Base-by-base conservation (phyloP, 1,140 invertebrate species). In the Drosophila hydei region DNA sequence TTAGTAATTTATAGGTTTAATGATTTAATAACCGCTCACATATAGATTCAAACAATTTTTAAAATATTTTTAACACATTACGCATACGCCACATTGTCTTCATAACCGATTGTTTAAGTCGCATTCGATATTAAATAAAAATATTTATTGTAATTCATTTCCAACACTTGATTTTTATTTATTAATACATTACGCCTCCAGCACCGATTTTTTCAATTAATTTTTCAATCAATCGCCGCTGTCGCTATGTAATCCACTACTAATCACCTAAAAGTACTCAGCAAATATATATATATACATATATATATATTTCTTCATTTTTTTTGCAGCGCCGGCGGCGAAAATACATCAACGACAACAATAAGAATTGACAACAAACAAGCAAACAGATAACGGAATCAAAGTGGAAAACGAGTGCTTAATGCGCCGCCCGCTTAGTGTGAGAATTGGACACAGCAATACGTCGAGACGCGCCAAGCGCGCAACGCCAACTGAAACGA, bases 401-500 rank as follows among this genome's bases (percentile, higher is more conserved):
- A 25, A 48, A 63, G 38, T 48, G 67, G 33, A 42, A 27, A 33
- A 33, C 40, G 59, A 69, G 30, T 59, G 12, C 27, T 36, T 43
- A 58, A 64, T 50, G 69, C 62, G 61, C 52, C 43, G 62, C 42
- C 19, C 67, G 59, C 38, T 61, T 54, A 40, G 36, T 30, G 16
- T 9, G 52, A 43, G 30, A 58, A 51, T 50, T 56, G 45, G 63
- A 52, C 40, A 45, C 48, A 67, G 64, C 47, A 69, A 76, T 63
- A 90, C 81, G 75, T 90, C 87, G 77, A 88, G 84, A 80, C 88
- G 81, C 88, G 88, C 83, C 88, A 88, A 90, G 89, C 88, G 88
- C 88, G 88, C 88, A 90, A 88, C 83, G 83, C 88, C 87, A 81
- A 90, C 88, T 90, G 83, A 84, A 88, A 72, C 68, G 81, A 70